These are phyloP conservation scores for Lomographa bimaculata DNA, from an alignment of 2,888 invertebrate genomes.

Conservation along the genomic window DNA sequence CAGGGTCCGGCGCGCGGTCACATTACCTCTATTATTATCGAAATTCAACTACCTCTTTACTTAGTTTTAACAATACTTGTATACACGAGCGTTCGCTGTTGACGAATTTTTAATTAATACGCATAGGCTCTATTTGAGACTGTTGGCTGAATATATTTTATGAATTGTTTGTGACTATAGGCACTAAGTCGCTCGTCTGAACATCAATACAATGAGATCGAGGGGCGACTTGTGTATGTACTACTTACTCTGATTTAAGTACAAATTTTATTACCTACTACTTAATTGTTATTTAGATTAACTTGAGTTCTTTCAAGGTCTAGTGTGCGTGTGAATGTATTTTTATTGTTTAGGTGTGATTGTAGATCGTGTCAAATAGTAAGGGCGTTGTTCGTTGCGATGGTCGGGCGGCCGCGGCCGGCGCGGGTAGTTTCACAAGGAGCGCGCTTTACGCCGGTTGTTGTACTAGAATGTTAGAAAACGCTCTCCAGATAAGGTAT, in stretches of 20 bases:
- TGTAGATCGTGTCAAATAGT: constrained; percentile 62
- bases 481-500: too few species aligned
- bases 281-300: constrained; percentile 77
- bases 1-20: constrained; percentile 72
- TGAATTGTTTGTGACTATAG: constrained; percentile 64
- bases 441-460: constrained; percentile 23
- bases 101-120: constrained; percentile 67
- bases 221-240: constrained; percentile 62
- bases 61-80: constrained; percentile 65
- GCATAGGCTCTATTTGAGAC: constrained; percentile 68
- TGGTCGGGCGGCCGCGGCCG: constrained; percentile 6
- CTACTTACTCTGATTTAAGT: constrained; percentile 76
- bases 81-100: constrained; percentile 68
- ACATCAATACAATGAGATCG: constrained; percentile 48
- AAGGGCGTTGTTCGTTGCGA: constrained; percentile 28
- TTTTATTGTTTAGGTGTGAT: constrained; percentile 55
- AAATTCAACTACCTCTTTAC: constrained; percentile 82
- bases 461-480: too few species aligned
- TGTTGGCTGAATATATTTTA: constrained; percentile 80
- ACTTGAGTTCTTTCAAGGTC: constrained; percentile 62
- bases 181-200: constrained; percentile 70
- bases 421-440: constrained; percentile 28
- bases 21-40: constrained; percentile 68
- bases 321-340: constrained; percentile 56
- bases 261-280: constrained; percentile 70